A percentile compares a stretch with the other conserved stretches of the same genome.
phyloP scores from a whole-genome alignment of 2,888 invertebrate species.

The Amphipoea lucens region DNA sequence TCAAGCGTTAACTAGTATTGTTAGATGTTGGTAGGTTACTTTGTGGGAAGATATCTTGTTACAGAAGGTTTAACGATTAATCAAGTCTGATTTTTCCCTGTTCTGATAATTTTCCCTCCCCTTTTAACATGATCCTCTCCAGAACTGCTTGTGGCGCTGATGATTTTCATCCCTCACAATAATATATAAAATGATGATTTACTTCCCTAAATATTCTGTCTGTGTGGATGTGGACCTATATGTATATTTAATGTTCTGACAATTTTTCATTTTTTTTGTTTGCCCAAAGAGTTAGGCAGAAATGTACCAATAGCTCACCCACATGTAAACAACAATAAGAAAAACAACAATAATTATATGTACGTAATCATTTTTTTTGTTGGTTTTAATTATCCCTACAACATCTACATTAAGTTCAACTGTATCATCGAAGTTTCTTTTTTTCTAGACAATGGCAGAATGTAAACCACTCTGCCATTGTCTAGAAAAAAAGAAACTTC shows the following conservation, averaged over 20 bases:
- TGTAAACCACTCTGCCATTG: too few relatives aligned
- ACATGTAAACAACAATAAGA: not conserved
- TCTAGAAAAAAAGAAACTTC: too few relatives aligned
- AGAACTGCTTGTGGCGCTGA: not conserved
- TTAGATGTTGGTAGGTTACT: constrained; percentile 12
- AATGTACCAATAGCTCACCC: not conserved
- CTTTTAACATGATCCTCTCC: not conserved
- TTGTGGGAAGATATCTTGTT: constrained; percentile 5
- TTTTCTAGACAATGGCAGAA: too few relatives aligned
- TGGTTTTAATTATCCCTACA: not conserved
- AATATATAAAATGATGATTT: not conserved
- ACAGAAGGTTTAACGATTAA: not conserved
- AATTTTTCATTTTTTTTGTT: too few relatives aligned
- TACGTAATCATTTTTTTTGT: not conserved
- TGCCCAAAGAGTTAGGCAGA: not conserved
- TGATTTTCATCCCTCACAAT: not conserved
- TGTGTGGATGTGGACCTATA: not conserved
- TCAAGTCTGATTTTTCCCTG: not conserved
- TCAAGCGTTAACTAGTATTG: constrained; percentile 29
- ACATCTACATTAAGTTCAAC: not conserved
- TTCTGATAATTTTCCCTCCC: not conserved
- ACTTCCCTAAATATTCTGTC: not conserved
- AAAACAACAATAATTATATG: not conserved
- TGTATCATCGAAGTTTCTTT: too few relatives aligned
- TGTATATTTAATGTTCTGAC: not conserved